Evolutionary conservation across 2,888 invertebrate species (phyloP).

Genomic region (Agapostemon virescens): DNA sequence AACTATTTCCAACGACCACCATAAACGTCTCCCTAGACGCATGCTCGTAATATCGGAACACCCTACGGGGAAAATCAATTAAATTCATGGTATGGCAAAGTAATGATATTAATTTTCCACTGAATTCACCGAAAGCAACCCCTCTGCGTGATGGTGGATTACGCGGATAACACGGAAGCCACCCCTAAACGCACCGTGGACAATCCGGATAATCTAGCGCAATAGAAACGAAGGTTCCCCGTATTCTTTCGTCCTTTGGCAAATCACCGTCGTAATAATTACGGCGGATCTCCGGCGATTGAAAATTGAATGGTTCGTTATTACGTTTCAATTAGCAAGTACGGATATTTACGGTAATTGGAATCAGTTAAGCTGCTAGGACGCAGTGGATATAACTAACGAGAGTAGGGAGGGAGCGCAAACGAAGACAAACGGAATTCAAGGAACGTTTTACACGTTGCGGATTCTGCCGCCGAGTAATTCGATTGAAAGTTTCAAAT

Average conservation of each 20-base stretch:
- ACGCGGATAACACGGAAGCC: not conserved
- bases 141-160: constrained; percentile 22
- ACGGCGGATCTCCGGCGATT: constrained; percentile 16
- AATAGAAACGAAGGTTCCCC: constrained; percentile 44
- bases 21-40: not conserved
- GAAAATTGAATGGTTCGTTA: constrained; percentile 60
- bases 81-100: not conserved
- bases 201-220: constrained; percentile 58
- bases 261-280: constrained; percentile 56
- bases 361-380: constrained; percentile 50
- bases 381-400: constrained; percentile 30
- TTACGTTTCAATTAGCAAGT: constrained; percentile 64
- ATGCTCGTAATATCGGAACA: not conserved
- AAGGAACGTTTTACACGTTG: constrained; percentile 10
- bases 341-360: constrained; percentile 52
- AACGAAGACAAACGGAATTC: constrained; percentile 38
- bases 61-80: constrained; percentile 4
- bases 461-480: not conserved
- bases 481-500: not conserved
- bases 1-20: not conserved
- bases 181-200: constrained; percentile 30
- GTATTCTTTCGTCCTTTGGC: constrained; percentile 44
- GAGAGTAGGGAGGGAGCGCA: constrained; percentile 17
- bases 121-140: constrained; percentile 26
- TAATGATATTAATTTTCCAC: constrained; percentile 34